phyloP scores from a whole-genome alignment of 2,797 vertebrate genomes.

The Lutjanus campechanus region DNA sequence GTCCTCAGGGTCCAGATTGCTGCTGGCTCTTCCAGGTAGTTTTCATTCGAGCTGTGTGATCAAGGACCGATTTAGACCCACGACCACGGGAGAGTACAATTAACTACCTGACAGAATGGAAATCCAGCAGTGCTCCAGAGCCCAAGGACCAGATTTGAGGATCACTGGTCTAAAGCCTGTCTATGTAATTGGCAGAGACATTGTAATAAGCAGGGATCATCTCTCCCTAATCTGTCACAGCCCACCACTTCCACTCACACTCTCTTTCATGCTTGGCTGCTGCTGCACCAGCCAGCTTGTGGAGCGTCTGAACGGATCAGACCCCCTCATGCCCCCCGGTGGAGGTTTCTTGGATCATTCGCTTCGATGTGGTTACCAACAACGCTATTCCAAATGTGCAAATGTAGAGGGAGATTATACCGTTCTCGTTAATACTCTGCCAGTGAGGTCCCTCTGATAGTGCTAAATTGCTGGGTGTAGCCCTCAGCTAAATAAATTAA shows the following conservation, averaged over 20 bases:
- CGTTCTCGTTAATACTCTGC: constrained; percentile 35
- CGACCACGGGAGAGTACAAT: constrained; percentile 63
- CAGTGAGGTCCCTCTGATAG: constrained; percentile 35
- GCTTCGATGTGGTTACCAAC: constrained; percentile 30
- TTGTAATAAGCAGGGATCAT: constrained; percentile 82
- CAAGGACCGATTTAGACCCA: constrained; percentile 54
- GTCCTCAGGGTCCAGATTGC: constrained; percentile 45
- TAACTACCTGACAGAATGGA: constrained; percentile 67
- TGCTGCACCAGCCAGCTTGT: constrained; percentile 41
- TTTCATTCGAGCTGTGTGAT: constrained; percentile 59
- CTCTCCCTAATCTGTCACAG: constrained; percentile 80
- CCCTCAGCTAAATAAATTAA: constrained; percentile 74
- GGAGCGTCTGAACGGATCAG: constrained; percentile 55
- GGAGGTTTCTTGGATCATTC: constrained; percentile 43
- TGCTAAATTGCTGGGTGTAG: constrained; percentile 59
- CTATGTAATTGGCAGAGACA: constrained; percentile 79
- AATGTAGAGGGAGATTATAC: constrained; percentile 50
- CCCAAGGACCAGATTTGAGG: constrained; percentile 68
- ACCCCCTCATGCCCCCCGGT: constrained; percentile 43
- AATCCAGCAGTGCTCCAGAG: constrained; percentile 61
- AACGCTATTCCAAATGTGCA: constrained; percentile 46
- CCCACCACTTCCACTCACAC: constrained; percentile 70
- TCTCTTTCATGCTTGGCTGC: constrained; percentile 70
- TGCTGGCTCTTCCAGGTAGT: constrained; percentile 49
- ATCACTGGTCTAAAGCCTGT: constrained; percentile 69